Base-by-base conservation (phyloP, 2,113 vertebrate genomes). In the Lagenorhynchus albirostris region DNA sequence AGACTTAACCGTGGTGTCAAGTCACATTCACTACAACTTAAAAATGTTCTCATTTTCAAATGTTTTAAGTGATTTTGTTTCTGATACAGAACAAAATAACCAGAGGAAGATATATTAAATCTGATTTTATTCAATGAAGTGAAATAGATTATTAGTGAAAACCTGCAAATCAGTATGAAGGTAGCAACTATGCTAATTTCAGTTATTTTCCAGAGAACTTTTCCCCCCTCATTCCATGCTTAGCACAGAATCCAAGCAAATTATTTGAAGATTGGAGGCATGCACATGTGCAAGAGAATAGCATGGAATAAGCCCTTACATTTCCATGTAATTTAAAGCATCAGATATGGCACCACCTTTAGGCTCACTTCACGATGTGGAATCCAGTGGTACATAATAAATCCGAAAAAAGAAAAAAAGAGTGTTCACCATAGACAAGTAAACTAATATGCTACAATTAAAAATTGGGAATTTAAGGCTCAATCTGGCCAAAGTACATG, bases 261-360 rank as follows among this genome's bases (percentile, higher is more conserved):
- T 95, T 96, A 95, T 93, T 95, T 95, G 25, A 94, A 80, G 70
- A 93, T 38, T 88, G 53, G 33, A 76, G 71, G 53, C 91, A 53
- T 85, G 44, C 41, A 77, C 23, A 60, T 50, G 44, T 47, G 58
- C 20, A 65, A 62, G 6, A 62, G 38, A 89, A 77, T 38, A 50
- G 14, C 67, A 96, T 91, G 77, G 73, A 94, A 94, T 91, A 89
- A 63, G 71, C 21, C 82, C 71, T 98, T 94, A 95, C 87, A 89
- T 95, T 73, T 67, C 5, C 6, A 62, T 60, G 5, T 29, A 85
- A 92, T 62, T 96, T 89, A 58, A 91, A 96, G 65, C 25, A 81
- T 85, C 29, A 68, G 31, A 26, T 94, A 62, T 63, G 70, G 13
- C 31, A 50, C 36, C 44, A 88, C 6, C 38, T 95, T 58, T 38